These are phyloP conservation scores for Spodoptera littoralis DNA, from an alignment of 2,888 invertebrate genomes.

Conservation along the genomic window DNA sequence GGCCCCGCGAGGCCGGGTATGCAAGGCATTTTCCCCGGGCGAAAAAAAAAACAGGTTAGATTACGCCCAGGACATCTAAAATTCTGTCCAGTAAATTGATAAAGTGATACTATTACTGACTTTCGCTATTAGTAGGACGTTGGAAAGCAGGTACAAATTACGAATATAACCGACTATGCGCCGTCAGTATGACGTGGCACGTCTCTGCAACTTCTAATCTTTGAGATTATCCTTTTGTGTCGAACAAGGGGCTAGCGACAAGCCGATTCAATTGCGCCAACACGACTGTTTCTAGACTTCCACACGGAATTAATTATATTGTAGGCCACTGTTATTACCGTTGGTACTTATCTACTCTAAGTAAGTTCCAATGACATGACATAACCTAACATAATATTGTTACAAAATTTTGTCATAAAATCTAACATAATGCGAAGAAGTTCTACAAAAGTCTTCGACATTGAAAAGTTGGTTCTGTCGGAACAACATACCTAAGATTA, in stretches of 20 bases:
- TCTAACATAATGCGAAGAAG: slow-evolving; percentile 6
- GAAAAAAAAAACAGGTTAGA: too few species aligned
- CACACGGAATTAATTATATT: slow-evolving; percentile 73
- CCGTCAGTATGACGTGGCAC: background rate
- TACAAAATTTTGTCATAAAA: slow-evolving; percentile 7
- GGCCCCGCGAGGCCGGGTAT: too few species aligned
- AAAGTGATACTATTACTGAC: too few species aligned
- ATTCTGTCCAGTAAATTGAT: too few species aligned
- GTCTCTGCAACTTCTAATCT: slow-evolving; percentile 48
- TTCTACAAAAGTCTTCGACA: slow-evolving; percentile 18
- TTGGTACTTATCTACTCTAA: slow-evolving; percentile 23
- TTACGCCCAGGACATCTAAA: too few species aligned
- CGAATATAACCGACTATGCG: too few species aligned
- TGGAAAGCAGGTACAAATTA: too few species aligned
- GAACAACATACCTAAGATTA: slow-evolving; percentile 34
- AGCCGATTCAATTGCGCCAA: slow-evolving; percentile 73
- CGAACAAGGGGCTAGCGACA: slow-evolving; percentile 63
- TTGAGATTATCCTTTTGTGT: slow-evolving; percentile 60
- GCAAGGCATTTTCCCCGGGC: too few species aligned
- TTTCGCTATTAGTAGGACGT: too few species aligned
- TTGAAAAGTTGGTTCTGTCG: slow-evolving; percentile 36
- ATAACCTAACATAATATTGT: slow-evolving; percentile 21
- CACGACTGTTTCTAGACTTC: slow-evolving; percentile 65
- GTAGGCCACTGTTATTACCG: slow-evolving; percentile 62
- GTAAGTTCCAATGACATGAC: slow-evolving; percentile 27